These are phyloP conservation scores for Euura lappo DNA, from an alignment of 1,140 invertebrate species.

Conservation along the genomic window DNA sequence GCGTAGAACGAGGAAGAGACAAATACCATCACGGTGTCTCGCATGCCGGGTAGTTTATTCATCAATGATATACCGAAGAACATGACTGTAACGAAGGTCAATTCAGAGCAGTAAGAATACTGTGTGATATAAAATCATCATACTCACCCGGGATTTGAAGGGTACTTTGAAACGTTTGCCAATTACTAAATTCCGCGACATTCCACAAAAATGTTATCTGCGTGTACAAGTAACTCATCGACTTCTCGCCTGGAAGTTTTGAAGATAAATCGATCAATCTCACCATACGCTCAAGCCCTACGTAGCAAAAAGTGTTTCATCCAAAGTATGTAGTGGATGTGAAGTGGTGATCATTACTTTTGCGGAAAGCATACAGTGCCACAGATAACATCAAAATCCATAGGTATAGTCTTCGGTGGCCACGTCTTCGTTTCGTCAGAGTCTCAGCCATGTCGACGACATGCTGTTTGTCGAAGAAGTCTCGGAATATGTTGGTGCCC, in stretches of 20 bases:
- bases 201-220: conserved; percentile 72
- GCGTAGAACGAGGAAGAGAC: conserved; percentile 73
- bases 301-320: too few relatives aligned
- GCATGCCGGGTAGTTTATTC: conserved; percentile 68
- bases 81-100: conserved; percentile 57
- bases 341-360: conserved; percentile 50
- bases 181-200: conserved; percentile 67
- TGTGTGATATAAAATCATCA: background rate
- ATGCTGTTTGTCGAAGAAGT: conserved; percentile 75
- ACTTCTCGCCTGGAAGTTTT: conserved; percentile 68
- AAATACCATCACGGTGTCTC: conserved; percentile 73
- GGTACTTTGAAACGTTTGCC: conserved; percentile 72
- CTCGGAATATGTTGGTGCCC: conserved; percentile 65
- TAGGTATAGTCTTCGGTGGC: conserved; percentile 65
- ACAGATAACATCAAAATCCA: conserved; percentile 71
- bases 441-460: conserved; percentile 67
- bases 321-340: too few relatives aligned
- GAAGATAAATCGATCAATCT: conserved; percentile 1
- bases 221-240: conserved; percentile 73
- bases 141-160: conserved; percentile 66
- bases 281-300: too few relatives aligned
- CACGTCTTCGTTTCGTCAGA: conserved; percentile 61
- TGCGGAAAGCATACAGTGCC: conserved; percentile 78
- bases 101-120: background rate
- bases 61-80: conserved; percentile 72